A percentile compares a stretch with the other conserved stretches of the same genome.
These are phyloP conservation scores for Tautogolabrus adspersus DNA, from an alignment of 2,113 vertebrate genomes.

Conservation along the genomic window DNA sequence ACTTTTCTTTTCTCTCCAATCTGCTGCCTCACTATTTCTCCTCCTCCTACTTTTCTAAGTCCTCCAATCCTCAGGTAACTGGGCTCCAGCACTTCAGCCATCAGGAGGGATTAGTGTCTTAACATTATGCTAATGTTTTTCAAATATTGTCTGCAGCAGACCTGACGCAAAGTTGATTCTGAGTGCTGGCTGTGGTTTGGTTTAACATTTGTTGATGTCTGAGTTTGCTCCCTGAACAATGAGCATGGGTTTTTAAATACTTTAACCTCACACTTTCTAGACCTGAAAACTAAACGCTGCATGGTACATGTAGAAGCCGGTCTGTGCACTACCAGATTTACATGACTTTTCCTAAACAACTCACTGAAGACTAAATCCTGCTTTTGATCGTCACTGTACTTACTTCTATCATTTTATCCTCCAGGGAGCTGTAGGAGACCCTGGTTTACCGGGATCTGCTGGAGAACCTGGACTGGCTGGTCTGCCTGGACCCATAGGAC, in stretches of 20 bases:
- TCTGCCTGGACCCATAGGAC: constrained; percentile 91
- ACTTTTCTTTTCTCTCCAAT: constrained; percentile 69
- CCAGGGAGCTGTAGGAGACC: constrained; percentile 88
- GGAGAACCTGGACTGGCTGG: constrained; percentile 89
- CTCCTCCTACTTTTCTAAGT: constrained; percentile 57
- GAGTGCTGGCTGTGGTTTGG: constrained; percentile 38
- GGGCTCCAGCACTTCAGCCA: constrained; percentile 35
- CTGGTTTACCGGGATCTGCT: constrained; percentile 79
- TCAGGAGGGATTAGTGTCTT: constrained; percentile 52
- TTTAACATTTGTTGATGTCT: constrained; percentile 27
- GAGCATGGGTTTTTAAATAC: background rate
- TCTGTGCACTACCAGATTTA: background rate
- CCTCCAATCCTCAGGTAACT: constrained; percentile 65
- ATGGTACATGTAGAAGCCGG: background rate
- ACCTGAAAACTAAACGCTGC: constrained; percentile 2
- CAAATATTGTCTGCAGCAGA: constrained; percentile 32
- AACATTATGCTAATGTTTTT: constrained; percentile 58
- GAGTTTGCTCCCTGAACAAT: constrained; percentile 14
- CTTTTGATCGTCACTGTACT: background rate
- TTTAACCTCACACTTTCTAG: background rate
- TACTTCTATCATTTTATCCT: background rate
- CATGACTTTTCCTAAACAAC: background rate
- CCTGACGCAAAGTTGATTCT: constrained; percentile 35
- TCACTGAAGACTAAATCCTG: background rate
- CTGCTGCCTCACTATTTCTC: constrained; percentile 72